phyloP scores from a whole-genome alignment of 2,113 vertebrate species.

The Gasterosteus nipponicus region DNA sequence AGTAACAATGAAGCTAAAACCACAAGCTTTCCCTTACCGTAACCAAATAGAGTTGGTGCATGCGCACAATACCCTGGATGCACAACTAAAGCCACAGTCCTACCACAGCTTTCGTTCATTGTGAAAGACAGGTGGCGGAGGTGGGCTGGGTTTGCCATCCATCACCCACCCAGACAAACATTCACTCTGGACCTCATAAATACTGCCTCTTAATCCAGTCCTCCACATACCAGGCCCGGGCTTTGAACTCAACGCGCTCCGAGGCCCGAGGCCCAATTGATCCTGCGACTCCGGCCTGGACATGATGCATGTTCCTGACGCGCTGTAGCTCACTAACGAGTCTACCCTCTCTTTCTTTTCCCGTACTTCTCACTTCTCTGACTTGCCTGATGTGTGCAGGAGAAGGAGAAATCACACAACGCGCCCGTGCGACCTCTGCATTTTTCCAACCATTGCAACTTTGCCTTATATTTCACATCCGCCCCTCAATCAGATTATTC shows the following conservation, averaged over 20 bases:
- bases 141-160: conserved; percentile 55
- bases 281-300: conserved; percentile 40
- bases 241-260: conserved; percentile 59
- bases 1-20: neutral
- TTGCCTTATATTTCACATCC: conserved; percentile 12
- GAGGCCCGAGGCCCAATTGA: conserved; percentile 69
- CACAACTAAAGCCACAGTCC: neutral
- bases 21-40: neutral
- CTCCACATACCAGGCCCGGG: conserved; percentile 51
- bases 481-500: conserved; percentile 29
- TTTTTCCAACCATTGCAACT: conserved; percentile 9
- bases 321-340: conserved; percentile 35
- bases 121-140: conserved; percentile 60
- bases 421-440: neutral
- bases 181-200: conserved; percentile 62
- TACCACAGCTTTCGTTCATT: conserved; percentile 51
- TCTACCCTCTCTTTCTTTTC: conserved; percentile 10
- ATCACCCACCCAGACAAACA: conserved; percentile 66
- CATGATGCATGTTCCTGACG: conserved; percentile 53
- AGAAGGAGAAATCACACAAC: neutral
- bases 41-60: neutral
- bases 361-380: conserved; percentile 3
- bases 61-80: neutral
- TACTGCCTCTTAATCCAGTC: conserved; percentile 70
- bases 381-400: neutral